A percentile compares a stretch with the other conserved stretches of the same genome.
phyloP scores from a whole-genome alignment of 1,140 invertebrate genomes.

The Geopemphigus sp. region DNA sequence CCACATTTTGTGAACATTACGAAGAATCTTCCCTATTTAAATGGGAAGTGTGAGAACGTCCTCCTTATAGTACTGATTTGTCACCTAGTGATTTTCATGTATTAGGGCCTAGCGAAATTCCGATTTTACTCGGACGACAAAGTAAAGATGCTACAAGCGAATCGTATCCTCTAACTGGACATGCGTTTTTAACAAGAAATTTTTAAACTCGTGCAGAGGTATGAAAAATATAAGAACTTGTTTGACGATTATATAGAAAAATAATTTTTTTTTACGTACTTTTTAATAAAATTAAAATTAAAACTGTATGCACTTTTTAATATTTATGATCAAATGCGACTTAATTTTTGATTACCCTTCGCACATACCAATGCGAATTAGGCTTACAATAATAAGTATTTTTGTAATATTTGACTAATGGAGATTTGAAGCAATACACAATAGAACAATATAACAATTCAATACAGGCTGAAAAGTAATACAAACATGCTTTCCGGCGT shows the following conservation, averaged over 20 bases:
- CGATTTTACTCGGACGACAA: conserved; percentile 50
- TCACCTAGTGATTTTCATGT: conserved; percentile 53
- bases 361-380: no score
- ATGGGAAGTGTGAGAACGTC: conserved; percentile 54
- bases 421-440: no score
- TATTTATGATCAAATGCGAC: not conserved
- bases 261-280: not conserved
- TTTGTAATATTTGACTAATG: no score
- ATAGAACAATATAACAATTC: no score
- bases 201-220: conserved; percentile 50
- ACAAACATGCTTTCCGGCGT: no score
- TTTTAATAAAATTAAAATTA: not conserved
- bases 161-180: conserved; percentile 16
- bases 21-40: conserved; percentile 53
- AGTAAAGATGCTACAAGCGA: conserved; percentile 22
- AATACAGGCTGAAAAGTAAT: no score
- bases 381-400: no score
- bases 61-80: conserved; percentile 54
- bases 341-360: not conserved
- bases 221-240: conserved; percentile 51
- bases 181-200: conserved; percentile 49
- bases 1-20: conserved; percentile 53
- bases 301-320: not conserved
- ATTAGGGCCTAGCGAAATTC: conserved; percentile 52
- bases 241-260: conserved; percentile 47